Evolutionary conservation across 1,140 invertebrate genomes (phyloP).

Genomic region (Aphidius ervi): DNA sequence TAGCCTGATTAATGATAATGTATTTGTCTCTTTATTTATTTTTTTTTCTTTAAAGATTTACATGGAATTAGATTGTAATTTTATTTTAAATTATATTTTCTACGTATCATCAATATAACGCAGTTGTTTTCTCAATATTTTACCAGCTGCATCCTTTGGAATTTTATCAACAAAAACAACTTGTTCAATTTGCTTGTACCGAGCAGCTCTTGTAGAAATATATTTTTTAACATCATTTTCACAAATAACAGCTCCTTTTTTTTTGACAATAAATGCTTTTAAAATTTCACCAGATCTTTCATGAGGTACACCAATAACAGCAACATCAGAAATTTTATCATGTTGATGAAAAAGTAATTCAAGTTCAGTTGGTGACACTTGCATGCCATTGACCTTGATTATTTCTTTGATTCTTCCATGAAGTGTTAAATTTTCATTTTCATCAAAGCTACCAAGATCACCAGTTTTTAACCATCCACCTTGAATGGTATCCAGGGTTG

Average conservation of each 20-base stretch:
- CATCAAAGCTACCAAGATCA: slow-evolving; percentile 62
- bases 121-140: slow-evolving; percentile 66
- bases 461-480: slow-evolving; percentile 77
- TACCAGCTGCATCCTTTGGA: slow-evolving; percentile 70
- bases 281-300: slow-evolving; percentile 68
- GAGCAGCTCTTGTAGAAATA: slow-evolving; percentile 56
- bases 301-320: slow-evolving; percentile 75
- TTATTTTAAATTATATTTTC: no score
- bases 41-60: no score
- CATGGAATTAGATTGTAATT: no score
- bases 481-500: slow-evolving; percentile 51
- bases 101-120: slow-evolving; percentile 22
- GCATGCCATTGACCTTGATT: slow-evolving; percentile 58
- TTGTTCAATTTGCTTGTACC: slow-evolving; percentile 64
- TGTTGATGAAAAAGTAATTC: slow-evolving; percentile 33
- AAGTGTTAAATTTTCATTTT: slow-evolving; percentile 48
- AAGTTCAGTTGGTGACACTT: slow-evolving; percentile 44
- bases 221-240: slow-evolving; percentile 54
- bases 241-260: slow-evolving; percentile 42
- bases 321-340: slow-evolving; percentile 66
- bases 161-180: slow-evolving; percentile 66
- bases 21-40: no score
- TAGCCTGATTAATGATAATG: no score
- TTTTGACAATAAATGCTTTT: slow-evolving; percentile 59
- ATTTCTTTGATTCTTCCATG: slow-evolving; percentile 59